Evolutionary conservation across 2,888 invertebrate genomes (phyloP), one percentile per base, ranked within the genome.

Genomic region (Thera obeliscata): DNA sequence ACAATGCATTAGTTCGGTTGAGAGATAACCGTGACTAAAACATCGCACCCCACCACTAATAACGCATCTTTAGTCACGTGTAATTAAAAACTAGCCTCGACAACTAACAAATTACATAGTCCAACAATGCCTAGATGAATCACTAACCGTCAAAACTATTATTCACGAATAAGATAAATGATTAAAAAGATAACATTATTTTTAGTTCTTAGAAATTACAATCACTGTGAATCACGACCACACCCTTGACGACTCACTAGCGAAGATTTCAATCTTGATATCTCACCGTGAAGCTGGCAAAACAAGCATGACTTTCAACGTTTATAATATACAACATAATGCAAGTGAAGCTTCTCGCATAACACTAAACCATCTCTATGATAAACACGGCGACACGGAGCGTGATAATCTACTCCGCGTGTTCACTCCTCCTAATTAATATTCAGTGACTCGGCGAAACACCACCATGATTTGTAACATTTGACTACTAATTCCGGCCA

Each of bases 61-160:
- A 88, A 86, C 85, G 84, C 79, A 81, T 84, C 85, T 91, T 91
- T 91, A 87, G 90, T 89, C 88, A 86, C 86, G 89, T 89, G 78
- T 89, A 92, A 92, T 92, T 93, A 92, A 91, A 91, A 91, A 88
- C 88, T 90, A 91, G 88, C 86, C 89, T 88, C 88, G 91, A 90
- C 91, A 87, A 87, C 84, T 84, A 87, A 90, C 90, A 89, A 91
- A 90, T 90, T 85, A 87, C 81, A 78, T 81, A 78, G 79, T 75
- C 77, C 75, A 70, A 77, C 81, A 79, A 75, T 69, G 64, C 64
- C 68, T 68, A 83, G 81, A 89, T 91, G 89, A 91, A 88, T 90
- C 89, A 90, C 83, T 74, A 74, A 71, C 76, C 80, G 84, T 88
- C 91, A 91, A 91, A 88, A 85, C 84, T 87, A 86, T 88, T 86